Conservation (phyloP, 2,888 invertebrate species). For the Pollenia labialis region DNA sequence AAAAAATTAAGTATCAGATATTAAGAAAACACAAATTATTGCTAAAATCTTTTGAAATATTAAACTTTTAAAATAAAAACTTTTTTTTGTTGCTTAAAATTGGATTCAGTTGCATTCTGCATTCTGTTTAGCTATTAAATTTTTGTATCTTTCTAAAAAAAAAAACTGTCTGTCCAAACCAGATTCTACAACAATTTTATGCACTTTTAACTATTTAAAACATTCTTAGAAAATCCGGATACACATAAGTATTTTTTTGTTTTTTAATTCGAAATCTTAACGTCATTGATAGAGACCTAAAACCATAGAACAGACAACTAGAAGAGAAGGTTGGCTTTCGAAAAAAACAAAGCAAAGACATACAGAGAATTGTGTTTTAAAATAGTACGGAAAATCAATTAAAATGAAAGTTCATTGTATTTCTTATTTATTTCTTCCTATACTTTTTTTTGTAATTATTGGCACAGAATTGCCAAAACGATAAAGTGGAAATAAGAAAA, state of each 20-base stretch:
- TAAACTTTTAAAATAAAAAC: too few species aligned
- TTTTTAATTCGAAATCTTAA: background rate
- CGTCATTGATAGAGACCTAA: constrained; percentile 61
- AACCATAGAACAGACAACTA: background rate
- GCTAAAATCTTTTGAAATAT: too few species aligned
- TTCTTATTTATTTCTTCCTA: constrained; percentile 19
- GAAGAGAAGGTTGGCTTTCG: constrained; percentile 9
- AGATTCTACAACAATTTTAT: constrained; percentile 45
- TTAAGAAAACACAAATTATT: too few species aligned
- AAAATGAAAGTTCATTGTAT: constrained; percentile 72
- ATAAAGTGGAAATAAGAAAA: background rate
- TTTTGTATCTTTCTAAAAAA: constrained; percentile 26
- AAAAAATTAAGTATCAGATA: too few species aligned
- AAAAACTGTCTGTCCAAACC: constrained; percentile 27
- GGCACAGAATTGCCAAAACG: constrained; percentile 13
- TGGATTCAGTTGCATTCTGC: too few species aligned
- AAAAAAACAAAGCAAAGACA: constrained; percentile 12
- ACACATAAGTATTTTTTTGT: constrained; percentile 12
- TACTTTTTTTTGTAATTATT: constrained; percentile 21
- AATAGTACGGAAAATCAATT: constrained; percentile 66
- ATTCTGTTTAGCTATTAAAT: background rate
- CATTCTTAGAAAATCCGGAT: constrained; percentile 65
- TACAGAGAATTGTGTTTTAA: background rate
- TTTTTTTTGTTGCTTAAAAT: too few species aligned
- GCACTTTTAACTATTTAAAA: constrained; percentile 34